Evolutionary conservation across 2,113 vertebrate species (phyloP).

Genomic region (Phrynosoma platyrhinos): DNA sequence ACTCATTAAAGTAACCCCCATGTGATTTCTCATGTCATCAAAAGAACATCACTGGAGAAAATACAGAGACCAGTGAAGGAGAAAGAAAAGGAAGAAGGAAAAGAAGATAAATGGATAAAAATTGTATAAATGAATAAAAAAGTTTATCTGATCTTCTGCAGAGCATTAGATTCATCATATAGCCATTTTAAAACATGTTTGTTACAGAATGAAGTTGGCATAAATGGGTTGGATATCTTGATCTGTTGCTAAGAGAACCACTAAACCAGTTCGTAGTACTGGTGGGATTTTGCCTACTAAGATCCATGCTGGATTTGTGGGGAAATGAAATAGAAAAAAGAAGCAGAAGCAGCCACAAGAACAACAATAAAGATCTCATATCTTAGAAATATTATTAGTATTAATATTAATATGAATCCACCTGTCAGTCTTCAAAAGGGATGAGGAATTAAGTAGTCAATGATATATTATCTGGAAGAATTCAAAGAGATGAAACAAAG

Average conservation of each 20-base stretch:
- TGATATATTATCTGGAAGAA: background rate
- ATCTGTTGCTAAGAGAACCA: background rate
- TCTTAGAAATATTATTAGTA: background rate
- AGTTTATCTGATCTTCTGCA: constrained; percentile 13
- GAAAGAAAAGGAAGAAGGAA: constrained; percentile 57
- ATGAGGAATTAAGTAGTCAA: background rate
- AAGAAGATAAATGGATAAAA: constrained; percentile 37
- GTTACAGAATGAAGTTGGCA: background rate
- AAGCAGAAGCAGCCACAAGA: no score
- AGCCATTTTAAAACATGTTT: background rate
- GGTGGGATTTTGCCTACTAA: background rate
- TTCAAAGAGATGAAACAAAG: background rate
- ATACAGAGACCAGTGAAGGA: constrained; percentile 24
- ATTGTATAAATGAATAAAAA: constrained; percentile 1
- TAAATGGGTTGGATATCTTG: background rate
- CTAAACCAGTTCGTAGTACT: background rate
- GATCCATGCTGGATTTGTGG: no score
- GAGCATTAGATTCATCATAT: background rate
- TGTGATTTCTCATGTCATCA: constrained; percentile 21
- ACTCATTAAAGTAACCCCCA: fast-evolving
- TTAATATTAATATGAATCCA: no score
- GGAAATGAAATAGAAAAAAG: no score
- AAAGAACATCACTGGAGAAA: constrained; percentile 30
- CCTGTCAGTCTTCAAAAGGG: background rate
- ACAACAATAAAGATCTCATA: background rate